Evolutionary conservation across 2,888 invertebrate species (phyloP).

Genomic region (Macrophya alboannulata): DNA sequence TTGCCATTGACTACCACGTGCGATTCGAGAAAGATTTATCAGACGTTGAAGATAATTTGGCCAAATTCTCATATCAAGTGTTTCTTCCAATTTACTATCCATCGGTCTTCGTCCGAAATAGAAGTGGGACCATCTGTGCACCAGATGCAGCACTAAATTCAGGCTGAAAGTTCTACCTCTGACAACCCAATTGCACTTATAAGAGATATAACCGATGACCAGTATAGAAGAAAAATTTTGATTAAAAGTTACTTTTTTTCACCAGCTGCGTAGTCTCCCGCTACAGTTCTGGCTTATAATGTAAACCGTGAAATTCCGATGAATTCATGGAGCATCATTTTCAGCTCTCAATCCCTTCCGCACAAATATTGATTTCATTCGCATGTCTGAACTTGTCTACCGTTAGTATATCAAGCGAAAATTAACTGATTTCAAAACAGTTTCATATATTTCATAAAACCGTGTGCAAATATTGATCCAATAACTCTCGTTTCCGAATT

Average conservation of each 20-base stretch:
- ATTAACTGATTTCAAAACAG: neutral
- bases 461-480: neutral
- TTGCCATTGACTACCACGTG: too few relatives aligned
- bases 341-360: neutral
- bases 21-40: too few relatives aligned
- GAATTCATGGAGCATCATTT: constrained; percentile 15
- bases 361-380: constrained; percentile 15
- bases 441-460: neutral
- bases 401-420: neutral
- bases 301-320: constrained; percentile 11
- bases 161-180: neutral
- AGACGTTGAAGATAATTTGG: too few relatives aligned
- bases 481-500: neutral
- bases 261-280: neutral
- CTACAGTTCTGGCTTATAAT: neutral
- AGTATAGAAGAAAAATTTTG: neutral
- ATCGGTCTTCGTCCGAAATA: neutral
- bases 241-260: constrained; percentile 25
- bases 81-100: neutral
- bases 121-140: neutral
- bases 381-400: neutral
- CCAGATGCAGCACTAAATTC: neutral
- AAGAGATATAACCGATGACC: constrained; percentile 6
- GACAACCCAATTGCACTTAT: constrained; percentile 9
- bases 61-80: neutral